Conservation (phyloP, 2,797 vertebrate species). For the Squalus acanthias region DNA sequence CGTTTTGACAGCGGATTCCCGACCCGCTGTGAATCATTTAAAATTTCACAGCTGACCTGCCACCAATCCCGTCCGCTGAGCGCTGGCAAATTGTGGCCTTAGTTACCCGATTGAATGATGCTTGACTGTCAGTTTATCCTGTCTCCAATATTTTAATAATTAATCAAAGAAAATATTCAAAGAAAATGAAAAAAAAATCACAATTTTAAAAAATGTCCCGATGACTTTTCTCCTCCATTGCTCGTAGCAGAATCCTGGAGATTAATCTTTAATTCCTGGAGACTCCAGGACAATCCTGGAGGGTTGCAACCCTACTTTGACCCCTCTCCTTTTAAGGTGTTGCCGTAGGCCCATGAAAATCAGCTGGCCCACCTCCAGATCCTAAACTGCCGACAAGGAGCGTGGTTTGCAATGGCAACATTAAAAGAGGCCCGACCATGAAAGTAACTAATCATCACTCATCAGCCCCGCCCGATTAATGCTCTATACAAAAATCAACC, state of each 20-base stretch:
- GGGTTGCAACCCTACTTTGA: background rate
- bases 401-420: background rate
- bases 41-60: no score
- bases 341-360: background rate
- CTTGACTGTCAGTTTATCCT: no score
- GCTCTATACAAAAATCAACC: background rate
- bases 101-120: no score
- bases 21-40: no score
- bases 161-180: no score
- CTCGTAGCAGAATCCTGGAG: background rate
- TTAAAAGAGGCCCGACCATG: background rate
- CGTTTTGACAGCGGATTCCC: no score
- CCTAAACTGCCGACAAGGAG: background rate
- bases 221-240: background rate
- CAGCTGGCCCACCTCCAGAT: background rate
- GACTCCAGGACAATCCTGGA: background rate
- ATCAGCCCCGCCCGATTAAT: background rate
- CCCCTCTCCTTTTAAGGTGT: background rate
- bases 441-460: background rate
- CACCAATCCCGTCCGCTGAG: no score
- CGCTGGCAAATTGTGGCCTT: no score
- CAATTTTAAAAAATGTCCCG: no score
- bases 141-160: no score
- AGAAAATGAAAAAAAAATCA: no score
- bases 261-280: background rate